A percentile compares a stretch with the other conserved stretches of the same genome.
These are phyloP conservation scores for Drosophila lowei DNA, from an alignment of 1,140 invertebrate genomes.

Conservation along the genomic window DNA sequence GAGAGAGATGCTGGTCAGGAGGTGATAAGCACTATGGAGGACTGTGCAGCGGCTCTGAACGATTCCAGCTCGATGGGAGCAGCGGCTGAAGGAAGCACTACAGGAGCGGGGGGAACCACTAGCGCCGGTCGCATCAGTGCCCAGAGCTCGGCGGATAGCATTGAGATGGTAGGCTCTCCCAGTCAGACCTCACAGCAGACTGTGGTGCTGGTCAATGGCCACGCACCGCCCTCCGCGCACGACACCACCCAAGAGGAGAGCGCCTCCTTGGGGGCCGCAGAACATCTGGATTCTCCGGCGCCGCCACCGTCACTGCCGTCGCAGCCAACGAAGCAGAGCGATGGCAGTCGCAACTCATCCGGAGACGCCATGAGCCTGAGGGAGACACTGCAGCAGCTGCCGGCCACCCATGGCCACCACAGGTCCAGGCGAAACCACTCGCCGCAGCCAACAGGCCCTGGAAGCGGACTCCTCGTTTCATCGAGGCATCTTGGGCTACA, in stretches of 20 bases:
- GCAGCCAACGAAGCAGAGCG: constrained; percentile 64
- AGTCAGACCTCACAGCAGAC: constrained; percentile 76
- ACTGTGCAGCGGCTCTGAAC: constrained; percentile 64
- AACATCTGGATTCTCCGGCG: constrained; percentile 34
- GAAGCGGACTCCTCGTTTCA: constrained; percentile 74
- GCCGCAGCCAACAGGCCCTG: constrained; percentile 57
- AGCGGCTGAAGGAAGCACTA: constrained; percentile 10
- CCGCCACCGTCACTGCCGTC: constrained; percentile 29
- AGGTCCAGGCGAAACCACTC: constrained; percentile 66
- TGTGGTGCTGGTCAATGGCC: constrained; percentile 74
- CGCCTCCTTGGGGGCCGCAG: constrained; percentile 50
- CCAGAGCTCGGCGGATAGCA: constrained; percentile 74
- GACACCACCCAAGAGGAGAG: constrained; percentile 48
- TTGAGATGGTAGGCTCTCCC: constrained; percentile 67
- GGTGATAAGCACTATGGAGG: constrained; percentile 35
- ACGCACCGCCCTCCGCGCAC: constrained; percentile 60
- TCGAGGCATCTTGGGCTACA: constrained; percentile 78
- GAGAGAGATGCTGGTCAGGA: constrained; percentile 33
- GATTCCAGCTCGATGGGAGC: constrained; percentile 24
- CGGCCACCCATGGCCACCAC: constrained; percentile 69
- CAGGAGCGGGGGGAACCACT: constrained; percentile 40
- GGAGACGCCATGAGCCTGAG: constrained; percentile 77
- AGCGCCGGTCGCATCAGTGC: constrained; percentile 65
- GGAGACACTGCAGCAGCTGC: constrained; percentile 76
- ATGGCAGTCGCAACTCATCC: constrained; percentile 77